Percentiles rank a stretch among this genome's conserved stretches.
Conservation (phyloP, 2,888 invertebrate genomes). For the Punctoribates punctum region DNA sequence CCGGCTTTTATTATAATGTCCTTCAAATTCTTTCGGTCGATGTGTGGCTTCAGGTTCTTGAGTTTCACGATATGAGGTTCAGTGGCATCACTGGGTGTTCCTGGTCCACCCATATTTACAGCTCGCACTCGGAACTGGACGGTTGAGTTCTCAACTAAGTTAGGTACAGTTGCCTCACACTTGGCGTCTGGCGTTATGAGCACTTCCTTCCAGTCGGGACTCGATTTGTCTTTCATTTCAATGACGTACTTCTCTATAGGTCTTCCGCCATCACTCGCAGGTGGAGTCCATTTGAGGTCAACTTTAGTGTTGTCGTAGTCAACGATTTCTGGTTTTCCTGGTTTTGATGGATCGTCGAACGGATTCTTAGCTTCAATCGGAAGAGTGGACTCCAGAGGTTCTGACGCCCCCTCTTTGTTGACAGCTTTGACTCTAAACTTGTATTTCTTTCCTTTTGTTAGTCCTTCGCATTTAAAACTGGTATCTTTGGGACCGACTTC, state of each 20-base stretch:
- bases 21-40: constrained; percentile 81
- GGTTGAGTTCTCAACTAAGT: constrained; percentile 87
- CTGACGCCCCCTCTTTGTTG: constrained; percentile 93
- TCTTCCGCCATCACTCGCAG: constrained; percentile 59
- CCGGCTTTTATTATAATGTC: constrained; percentile 88
- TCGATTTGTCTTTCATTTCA: constrained; percentile 66
- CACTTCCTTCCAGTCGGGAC: constrained; percentile 92
- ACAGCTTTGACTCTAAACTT: constrained; percentile 97
- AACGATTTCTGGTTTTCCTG: constrained; percentile 61
- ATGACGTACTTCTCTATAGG: constrained; percentile 56
- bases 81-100: constrained; percentile 84
- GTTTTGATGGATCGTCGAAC: constrained; percentile 83
- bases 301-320: constrained; percentile 59
- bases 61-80: constrained; percentile 79
- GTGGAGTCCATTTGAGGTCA: constrained; percentile 57
- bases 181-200: constrained; percentile 77
- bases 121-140: constrained; percentile 78
- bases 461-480: constrained; percentile 66
- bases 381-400: constrained; percentile 82
- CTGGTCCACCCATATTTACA: constrained; percentile 81
- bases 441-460: constrained; percentile 93
- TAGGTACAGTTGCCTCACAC: constrained; percentile 76
- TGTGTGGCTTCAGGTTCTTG: constrained; percentile 73
- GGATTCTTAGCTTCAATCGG: constrained; percentile 97
- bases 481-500: constrained; percentile 72